Conservation (phyloP, 2,888 invertebrate genomes). For the Eilema sororculum region DNA sequence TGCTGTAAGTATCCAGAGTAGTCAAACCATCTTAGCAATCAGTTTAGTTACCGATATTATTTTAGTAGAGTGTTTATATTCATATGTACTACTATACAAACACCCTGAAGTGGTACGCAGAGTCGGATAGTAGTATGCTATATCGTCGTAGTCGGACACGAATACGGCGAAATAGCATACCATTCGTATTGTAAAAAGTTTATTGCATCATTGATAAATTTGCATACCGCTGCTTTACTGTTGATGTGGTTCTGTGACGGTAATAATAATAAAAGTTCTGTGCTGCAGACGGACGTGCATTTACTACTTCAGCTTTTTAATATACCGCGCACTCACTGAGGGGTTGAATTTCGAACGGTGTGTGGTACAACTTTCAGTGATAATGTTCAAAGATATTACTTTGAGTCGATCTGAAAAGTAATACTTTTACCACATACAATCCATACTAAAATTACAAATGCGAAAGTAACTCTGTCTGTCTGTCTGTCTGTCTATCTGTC, state of each 20-base stretch:
- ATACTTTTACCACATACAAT: no score
- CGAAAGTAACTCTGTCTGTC: no score
- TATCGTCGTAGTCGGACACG: neutral
- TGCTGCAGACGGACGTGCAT: constrained; percentile 1
- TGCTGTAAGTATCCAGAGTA: no score
- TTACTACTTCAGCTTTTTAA: constrained; percentile 17
- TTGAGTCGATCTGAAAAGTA: constrained; percentile 9
- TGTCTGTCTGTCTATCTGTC: no score
- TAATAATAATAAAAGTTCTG: constrained; percentile 9
- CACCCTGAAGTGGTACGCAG: neutral
- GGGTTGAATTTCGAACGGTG: constrained; percentile 7
- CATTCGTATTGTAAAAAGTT: constrained; percentile 1
- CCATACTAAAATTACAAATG: no score
- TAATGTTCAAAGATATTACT: constrained; percentile 13
- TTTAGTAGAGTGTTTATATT: no score
- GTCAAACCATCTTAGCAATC: no score
- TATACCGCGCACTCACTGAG: constrained; percentile 9
- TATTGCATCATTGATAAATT: neutral
- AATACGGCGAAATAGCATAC: neutral
- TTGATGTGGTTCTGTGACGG: neutral
- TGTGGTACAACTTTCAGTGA: constrained; percentile 12
- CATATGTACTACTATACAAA: neutral
- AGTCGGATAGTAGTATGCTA: no score
- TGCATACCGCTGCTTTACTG: neutral
- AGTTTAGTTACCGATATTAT: no score